Evolutionary conservation across 2,888 invertebrate genomes (phyloP), one percentile per base, ranked within the genome.

Genomic region (Tipula vernalis): DNA sequence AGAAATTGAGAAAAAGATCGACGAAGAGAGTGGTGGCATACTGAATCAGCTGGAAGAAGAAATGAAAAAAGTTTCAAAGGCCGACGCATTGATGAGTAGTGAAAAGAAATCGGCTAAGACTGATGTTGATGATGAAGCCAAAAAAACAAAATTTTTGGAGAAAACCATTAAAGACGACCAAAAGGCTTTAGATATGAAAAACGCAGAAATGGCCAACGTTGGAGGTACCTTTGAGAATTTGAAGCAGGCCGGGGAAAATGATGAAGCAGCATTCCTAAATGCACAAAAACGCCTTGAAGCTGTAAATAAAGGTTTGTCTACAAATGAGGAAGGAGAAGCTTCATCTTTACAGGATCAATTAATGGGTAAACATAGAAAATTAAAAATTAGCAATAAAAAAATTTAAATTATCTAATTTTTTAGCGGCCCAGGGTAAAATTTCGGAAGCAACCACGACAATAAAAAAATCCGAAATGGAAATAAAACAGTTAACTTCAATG

Each of bases 291-390:
- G 94, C 88, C 96, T 95, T 89, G 95, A 98, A 89, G 97, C 97
- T 28, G 94, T 98, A 71, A 96, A 95, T 89, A 93, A 96, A 44
- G 99, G 99, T 10, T 93, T 96, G 89, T 94, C 96, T 71, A 95
- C 96, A 86, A 96, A 95, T 88, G 96, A 95, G 18, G 94, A 95
- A 88, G 97, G 97, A 0, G 94, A 94, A 89, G 95, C 96, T 5
- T 96, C 96, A 47, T 96, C 98, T 0, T 92, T 99, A 87, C 96
- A 97, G 90, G 97, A 98, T 88, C 98, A 98, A 90, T 93, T 98
- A 28, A 98, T 98, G 91, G 94, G 96, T 96, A 90, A 89, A 39
- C 10, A 8, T 36, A 8, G 36, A 28, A 41, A 39, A 36, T 6
- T 15, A 15, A 28, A 28, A 51, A 39, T 84, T 84, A 84, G n/a